Percentiles rank a stretch among this genome's conserved stretches.
Evolutionary conservation across 2,888 invertebrate genomes (phyloP).

Genomic region (Caenorhabditis angaria): DNA sequence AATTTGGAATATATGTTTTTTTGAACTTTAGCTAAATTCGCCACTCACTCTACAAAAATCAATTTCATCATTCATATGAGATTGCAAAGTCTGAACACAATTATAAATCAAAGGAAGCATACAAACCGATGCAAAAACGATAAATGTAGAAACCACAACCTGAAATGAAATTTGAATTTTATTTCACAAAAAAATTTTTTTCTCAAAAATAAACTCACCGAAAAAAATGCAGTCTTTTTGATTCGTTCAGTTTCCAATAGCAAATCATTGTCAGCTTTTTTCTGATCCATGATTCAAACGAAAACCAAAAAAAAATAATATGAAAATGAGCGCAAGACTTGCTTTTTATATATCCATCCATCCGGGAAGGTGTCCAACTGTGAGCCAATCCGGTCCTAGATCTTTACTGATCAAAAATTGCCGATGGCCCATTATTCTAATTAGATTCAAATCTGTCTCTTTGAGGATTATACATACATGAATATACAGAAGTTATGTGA

Average conservation of each 20-base stretch:
- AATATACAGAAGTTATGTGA: too few relatives aligned
- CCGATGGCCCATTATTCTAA: neutral
- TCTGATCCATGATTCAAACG: neutral
- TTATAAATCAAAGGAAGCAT: conserved; percentile 71
- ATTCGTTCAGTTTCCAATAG: conserved; percentile 27
- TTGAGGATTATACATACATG: too few relatives aligned
- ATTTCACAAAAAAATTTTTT: neutral
- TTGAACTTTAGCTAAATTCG: neutral
- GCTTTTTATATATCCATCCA: too few relatives aligned
- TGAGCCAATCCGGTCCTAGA: conserved; percentile 2
- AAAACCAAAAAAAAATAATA: too few relatives aligned
- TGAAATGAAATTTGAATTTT: conserved; percentile 4
- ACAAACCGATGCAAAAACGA: conserved; percentile 68
- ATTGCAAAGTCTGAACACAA: conserved; percentile 67
- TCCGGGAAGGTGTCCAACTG: too few relatives aligned
- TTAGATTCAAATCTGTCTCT: neutral
- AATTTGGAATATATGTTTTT: neutral
- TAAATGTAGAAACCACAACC: conserved; percentile 68
- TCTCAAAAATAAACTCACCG: conserved; percentile 13
- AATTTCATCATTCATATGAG: conserved; percentile 67
- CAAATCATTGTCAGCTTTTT: neutral
- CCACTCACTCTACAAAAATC: conserved; percentile 65
- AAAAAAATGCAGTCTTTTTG: conserved; percentile 36
- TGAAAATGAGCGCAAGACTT: too few relatives aligned
- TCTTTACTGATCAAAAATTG: neutral